These are phyloP conservation scores for pig (Sus scrofa) DNA, from an alignment of 2,113 vertebrate genomes.

Conservation along the genomic window DNA sequence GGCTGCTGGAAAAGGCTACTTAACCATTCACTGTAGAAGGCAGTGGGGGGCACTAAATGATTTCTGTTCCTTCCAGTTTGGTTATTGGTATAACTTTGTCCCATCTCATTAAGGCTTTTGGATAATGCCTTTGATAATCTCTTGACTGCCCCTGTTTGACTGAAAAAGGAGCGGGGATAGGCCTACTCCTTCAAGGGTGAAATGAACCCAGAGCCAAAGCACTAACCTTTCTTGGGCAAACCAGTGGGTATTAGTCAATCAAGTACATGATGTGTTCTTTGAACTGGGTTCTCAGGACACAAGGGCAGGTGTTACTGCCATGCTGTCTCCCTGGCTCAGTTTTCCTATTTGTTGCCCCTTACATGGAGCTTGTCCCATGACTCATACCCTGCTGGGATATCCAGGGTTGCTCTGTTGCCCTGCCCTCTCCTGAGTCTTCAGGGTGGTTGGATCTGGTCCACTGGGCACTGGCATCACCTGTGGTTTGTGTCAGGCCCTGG, in stretches of 20 bases:
- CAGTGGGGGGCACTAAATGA: rapidly evolving
- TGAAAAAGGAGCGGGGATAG: background rate
- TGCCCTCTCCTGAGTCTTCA: background rate
- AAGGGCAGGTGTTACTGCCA: background rate
- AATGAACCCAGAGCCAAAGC: background rate
- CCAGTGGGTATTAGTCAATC: background rate
- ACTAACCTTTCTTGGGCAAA: background rate
- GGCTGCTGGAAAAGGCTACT: background rate
- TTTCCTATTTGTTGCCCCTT: background rate
- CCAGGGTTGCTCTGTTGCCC: background rate
- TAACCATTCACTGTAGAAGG: background rate
- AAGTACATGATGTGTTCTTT: background rate
- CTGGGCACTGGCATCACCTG: background rate
- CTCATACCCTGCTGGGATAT: background rate
- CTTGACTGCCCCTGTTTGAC: background rate
- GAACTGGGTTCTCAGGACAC: background rate
- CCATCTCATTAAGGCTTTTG: background rate
- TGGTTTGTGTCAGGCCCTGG: background rate
- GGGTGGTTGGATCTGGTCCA: background rate
- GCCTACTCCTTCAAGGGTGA: background rate
- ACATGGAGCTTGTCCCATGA: background rate
- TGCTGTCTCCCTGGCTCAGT: background rate
- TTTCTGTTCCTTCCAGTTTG: background rate
- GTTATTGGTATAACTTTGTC: background rate
- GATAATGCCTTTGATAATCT: background rate